Conservation (phyloP, 1,140 invertebrate species). For the Drosophila triauraria region DNA sequence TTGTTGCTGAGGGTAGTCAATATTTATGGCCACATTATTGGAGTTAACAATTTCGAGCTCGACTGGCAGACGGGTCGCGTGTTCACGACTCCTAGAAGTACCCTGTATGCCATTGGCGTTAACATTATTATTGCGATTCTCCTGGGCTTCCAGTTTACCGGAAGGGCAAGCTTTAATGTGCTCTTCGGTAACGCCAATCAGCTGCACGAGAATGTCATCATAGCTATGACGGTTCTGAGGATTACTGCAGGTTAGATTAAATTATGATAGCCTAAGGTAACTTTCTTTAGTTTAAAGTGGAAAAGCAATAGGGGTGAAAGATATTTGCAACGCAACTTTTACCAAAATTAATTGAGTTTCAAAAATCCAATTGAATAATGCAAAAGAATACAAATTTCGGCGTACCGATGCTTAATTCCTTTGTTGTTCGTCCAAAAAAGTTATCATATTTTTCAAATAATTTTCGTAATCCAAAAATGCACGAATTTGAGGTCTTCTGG, state of each 20-base stretch:
- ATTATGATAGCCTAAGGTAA: not conserved
- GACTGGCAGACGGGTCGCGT: slow-evolving; percentile 17
- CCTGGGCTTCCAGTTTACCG: not conserved
- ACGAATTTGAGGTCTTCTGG: too few species aligned
- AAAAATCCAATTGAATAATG: too few species aligned
- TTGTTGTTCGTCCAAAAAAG: too few species aligned
- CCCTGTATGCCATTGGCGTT: not conserved
- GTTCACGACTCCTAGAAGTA: not conserved
- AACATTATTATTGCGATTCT: not conserved
- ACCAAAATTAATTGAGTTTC: too few species aligned
- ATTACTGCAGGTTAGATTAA: not conserved
- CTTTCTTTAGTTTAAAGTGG: not conserved
- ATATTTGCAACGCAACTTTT: too few species aligned
- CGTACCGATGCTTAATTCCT: too few species aligned
- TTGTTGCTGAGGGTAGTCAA: slow-evolving; percentile 2
- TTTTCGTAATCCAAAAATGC: too few species aligned
- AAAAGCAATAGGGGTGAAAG: too few species aligned
- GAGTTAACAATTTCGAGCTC: slow-evolving; percentile 31
- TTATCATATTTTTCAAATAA: too few species aligned
- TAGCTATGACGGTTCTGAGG: not conserved
- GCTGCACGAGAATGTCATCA: slow-evolving; percentile 6
- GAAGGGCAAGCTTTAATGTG: too few species aligned
- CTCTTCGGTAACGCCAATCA: not conserved
- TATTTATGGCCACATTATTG: slow-evolving; percentile 5
- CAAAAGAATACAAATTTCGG: too few species aligned